Evolutionary conservation across 2,113 vertebrate genomes (phyloP).

Genomic region (Promerops cafer): DNA sequence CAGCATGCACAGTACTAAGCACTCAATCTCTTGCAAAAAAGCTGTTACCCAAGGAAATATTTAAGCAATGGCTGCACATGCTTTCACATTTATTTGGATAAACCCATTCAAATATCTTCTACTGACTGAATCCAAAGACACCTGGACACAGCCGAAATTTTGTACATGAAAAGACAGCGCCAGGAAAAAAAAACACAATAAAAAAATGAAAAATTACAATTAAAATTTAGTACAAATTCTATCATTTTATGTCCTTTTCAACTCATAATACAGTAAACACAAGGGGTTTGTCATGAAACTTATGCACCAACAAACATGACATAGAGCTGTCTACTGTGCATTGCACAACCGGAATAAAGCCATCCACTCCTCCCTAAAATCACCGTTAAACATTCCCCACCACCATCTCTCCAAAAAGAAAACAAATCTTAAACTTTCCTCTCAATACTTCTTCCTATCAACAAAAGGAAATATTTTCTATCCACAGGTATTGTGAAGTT

Average conservation of each 20-base stretch:
- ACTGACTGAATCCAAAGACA: background rate
- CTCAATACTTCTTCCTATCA: background rate
- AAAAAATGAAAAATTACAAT: background rate
- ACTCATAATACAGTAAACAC: background rate
- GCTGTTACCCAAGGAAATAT: constrained; percentile 7
- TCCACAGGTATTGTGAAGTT: background rate
- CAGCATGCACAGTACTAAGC: constrained; percentile 57
- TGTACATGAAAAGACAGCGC: background rate
- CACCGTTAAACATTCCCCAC: background rate
- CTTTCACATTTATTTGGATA: background rate
- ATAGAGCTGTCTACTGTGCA: background rate
- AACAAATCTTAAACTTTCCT: background rate
- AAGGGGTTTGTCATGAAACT: background rate
- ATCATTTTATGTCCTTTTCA: background rate
- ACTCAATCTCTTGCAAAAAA: constrained; percentile 40
- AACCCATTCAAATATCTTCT: background rate
- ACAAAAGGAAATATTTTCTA: background rate
- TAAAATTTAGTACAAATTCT: background rate
- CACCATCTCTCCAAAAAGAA: background rate
- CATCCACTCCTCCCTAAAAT: background rate
- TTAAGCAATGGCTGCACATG: constrained; percentile 6
- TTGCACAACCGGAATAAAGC: background rate
- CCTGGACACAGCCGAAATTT: background rate
- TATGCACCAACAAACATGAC: background rate
- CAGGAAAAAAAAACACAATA: background rate